Percentiles rank a stretch among this genome's conserved stretches.
These are phyloP conservation scores for Malurus elegans DNA, from an alignment of 2,113 vertebrate species.

Conservation along the genomic window DNA sequence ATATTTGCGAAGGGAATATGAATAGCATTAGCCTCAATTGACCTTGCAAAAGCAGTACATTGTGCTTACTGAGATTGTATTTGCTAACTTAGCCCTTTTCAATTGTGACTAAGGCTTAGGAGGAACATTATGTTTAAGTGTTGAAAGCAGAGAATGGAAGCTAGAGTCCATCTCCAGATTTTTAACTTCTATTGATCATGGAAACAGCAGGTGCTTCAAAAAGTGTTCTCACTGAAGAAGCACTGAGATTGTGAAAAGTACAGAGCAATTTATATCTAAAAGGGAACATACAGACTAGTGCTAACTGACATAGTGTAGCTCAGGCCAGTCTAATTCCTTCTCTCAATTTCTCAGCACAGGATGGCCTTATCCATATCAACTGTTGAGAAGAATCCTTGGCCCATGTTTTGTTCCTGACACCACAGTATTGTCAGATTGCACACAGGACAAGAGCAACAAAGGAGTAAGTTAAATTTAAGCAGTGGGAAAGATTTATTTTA, in stretches of 20 bases:
- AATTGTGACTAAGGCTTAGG: background rate
- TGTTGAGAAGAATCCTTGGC: background rate
- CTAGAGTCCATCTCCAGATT: background rate
- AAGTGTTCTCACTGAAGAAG: background rate
- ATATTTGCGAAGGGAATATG: conserved; percentile 1
- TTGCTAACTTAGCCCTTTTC: background rate
- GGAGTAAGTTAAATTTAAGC: rapidly evolving
- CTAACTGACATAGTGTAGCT: background rate
- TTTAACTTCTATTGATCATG: background rate
- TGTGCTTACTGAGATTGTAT: background rate
- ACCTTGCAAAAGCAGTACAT: background rate
- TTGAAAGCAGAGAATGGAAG: background rate
- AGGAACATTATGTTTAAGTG: background rate
- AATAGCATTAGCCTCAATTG: background rate
- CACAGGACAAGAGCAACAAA: background rate
- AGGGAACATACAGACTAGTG: background rate
- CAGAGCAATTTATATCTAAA: background rate
- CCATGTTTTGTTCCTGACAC: background rate
- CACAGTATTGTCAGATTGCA: background rate
- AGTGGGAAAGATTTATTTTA: background rate
- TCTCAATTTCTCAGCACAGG: background rate
- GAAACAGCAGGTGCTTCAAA: background rate
- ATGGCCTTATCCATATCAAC: background rate
- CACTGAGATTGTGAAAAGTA: background rate
- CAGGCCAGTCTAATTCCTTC: background rate